Evolutionary conservation across 2,797 vertebrate species (phyloP).

Genomic region (Tamandua tetradactyla): DNA sequence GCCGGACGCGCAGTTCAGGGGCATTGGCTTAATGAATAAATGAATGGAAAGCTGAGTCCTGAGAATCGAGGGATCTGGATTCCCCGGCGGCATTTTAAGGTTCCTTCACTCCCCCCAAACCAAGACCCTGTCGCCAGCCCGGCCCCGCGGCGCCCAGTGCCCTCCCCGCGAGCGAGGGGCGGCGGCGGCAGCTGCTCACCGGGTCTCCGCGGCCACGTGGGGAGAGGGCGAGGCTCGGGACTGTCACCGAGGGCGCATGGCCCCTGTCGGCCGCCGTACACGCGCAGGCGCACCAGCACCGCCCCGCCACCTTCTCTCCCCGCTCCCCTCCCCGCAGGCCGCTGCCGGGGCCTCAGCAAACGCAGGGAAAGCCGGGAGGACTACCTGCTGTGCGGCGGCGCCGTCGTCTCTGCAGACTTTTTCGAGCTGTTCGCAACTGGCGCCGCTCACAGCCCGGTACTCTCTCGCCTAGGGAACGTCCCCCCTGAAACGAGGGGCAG

Average conservation of each 20-base stretch:
- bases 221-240: conserved; percentile 31
- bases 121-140: background rate
- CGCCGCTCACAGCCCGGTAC: accelerated
- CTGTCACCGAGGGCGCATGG: background rate
- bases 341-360: background rate
- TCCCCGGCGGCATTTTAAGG: background rate
- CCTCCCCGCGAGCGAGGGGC: background rate
- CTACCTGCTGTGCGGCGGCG: background rate
- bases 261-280: conserved; percentile 63
- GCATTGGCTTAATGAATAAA: background rate
- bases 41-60: background rate
- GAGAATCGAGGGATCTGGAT: background rate
- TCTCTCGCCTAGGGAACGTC: accelerated
- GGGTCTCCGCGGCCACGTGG: conserved; percentile 39
- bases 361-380: background rate
- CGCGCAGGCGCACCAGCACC: conserved; percentile 52
- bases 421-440: background rate
- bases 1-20: background rate
- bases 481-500: background rate
- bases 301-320: background rate
- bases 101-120: background rate
- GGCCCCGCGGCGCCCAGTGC: background rate
- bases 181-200: background rate
- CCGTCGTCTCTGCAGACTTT: background rate
- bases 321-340: accelerated